phyloP scores from a whole-genome alignment of 2,888 invertebrate species.

The Acronicta aceris region DNA sequence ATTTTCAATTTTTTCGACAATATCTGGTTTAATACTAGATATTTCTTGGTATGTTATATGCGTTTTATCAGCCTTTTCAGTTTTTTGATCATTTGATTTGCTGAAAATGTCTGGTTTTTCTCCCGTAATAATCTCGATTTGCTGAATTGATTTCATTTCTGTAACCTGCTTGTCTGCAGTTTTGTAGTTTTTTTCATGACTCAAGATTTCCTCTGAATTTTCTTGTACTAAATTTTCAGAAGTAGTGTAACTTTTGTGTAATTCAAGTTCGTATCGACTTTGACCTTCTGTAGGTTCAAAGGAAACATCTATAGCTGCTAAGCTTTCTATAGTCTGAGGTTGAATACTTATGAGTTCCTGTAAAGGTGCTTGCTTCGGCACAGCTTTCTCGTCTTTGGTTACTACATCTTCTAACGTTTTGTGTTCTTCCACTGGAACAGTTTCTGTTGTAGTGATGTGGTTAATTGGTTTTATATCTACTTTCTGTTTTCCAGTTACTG shows the following conservation, averaged over 20 bases:
- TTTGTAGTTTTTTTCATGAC: constrained; percentile 48
- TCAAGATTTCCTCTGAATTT: constrained; percentile 54
- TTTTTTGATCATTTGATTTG: constrained; percentile 43
- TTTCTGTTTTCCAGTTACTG: constrained; percentile 60
- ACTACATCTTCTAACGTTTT: constrained; percentile 55
- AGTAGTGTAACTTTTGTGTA: constrained; percentile 71
- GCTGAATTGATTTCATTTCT: constrained; percentile 71
- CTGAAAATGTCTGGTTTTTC: constrained; percentile 64
- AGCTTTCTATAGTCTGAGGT: constrained; percentile 70
- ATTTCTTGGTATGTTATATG: constrained; percentile 69
- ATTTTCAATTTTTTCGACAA: constrained; percentile 67
- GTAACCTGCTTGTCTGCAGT: constrained; percentile 63
- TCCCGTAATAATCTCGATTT: constrained; percentile 64
- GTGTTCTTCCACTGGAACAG: constrained; percentile 69
- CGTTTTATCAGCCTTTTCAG: constrained; percentile 68
- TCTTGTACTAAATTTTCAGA: constrained; percentile 69
- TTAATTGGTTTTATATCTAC: constrained; percentile 66
- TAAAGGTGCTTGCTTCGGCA: constrained; percentile 55
- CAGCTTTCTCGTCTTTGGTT: constrained; percentile 68
- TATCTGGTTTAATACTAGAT: constrained; percentile 61
- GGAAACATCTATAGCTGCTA: constrained; percentile 52
- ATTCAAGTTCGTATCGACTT: constrained; percentile 64
- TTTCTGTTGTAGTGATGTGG: constrained; percentile 76
- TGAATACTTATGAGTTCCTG: constrained; percentile 68
- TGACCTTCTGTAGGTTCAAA: constrained; percentile 58